A percentile compares a stretch with the other conserved stretches of the same genome.
phyloP scores from a whole-genome alignment of 2,797 vertebrate species.

The Tiaroga cobitis region DNA sequence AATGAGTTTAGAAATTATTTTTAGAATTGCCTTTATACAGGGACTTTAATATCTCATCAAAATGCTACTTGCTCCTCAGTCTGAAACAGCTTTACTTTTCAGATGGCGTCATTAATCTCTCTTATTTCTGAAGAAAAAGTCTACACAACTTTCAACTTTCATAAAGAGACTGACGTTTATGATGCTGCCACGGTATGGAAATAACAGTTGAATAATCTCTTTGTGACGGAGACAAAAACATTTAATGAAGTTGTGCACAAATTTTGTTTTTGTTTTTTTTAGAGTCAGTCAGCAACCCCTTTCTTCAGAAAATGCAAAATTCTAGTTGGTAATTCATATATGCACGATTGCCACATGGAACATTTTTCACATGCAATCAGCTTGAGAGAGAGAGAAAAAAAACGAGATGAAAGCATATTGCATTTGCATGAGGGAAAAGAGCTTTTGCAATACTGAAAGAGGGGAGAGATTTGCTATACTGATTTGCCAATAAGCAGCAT shows the following conservation, averaged over 20 bases:
- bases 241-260: background rate
- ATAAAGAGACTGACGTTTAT: background rate
- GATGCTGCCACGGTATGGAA: background rate
- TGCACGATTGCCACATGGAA: background rate
- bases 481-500: conserved; percentile 17
- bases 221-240: background rate
- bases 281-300: background rate
- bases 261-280: background rate
- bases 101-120: background rate
- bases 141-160: background rate
- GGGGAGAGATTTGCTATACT: background rate
- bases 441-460: background rate
- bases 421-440: background rate
- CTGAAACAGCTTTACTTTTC: background rate
- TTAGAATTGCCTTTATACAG: too few relatives aligned
- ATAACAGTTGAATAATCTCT: background rate
- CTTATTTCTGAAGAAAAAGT: background rate
- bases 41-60: background rate
- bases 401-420: background rate
- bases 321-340: background rate
- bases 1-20: too few relatives aligned
- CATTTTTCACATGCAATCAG: background rate
- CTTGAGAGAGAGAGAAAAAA: background rate
- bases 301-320: background rate
- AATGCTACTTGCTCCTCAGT: background rate